Base-by-base conservation (phyloP, 2,113 vertebrate species). In the Pteruthius melanotis region DNA sequence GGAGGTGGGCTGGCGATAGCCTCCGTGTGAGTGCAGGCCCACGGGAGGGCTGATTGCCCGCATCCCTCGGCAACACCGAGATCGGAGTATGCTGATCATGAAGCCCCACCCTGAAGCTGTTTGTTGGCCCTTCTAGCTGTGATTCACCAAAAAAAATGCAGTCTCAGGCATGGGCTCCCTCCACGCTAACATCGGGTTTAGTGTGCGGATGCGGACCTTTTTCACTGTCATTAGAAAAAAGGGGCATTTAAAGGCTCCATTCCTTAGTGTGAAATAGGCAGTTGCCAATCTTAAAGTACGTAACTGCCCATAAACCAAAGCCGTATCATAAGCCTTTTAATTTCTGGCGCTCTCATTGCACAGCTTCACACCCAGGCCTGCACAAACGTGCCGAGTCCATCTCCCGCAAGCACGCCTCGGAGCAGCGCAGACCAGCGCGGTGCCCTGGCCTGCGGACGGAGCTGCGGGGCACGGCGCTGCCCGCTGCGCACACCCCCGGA, bases 401-500 rank as follows among this genome's bases (percentile, higher is more conserved):
- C 10, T 30, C 40, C 10, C 39, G 3, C 39, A 19, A 18, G 6
- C 9, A 4, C 0, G 28, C 13, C 0, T 14, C 39, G 2, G 2
- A 39, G 24, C 11, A 10, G 60, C 5, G 15, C 22, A 1, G 21
- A 22, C 2, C 31, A 12, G 66, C n/a, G 5, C 7, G 2, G 7
- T 12, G 37, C 23, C 2, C 1, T 0, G 1, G 4, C 23, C 15
- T 6, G 12, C 0, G 22, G 15, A 1, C 1, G 7, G 10, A 3
- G 54, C 35, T 0, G 63, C 4, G 35, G 45, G 45, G 15, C 53
- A 2, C 9, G 8, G n/a, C 0, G 16, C 47, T 3, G n/a, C 49
- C 39, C 0, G 16, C 4, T 1, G 1, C 1, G 4, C 6, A 1
- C 60, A 1, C 3, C 33, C 4, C 15, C 44, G 14, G 6, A 2